Conservation (phyloP, 2,888 invertebrate genomes). For the Pocota personata region DNA sequence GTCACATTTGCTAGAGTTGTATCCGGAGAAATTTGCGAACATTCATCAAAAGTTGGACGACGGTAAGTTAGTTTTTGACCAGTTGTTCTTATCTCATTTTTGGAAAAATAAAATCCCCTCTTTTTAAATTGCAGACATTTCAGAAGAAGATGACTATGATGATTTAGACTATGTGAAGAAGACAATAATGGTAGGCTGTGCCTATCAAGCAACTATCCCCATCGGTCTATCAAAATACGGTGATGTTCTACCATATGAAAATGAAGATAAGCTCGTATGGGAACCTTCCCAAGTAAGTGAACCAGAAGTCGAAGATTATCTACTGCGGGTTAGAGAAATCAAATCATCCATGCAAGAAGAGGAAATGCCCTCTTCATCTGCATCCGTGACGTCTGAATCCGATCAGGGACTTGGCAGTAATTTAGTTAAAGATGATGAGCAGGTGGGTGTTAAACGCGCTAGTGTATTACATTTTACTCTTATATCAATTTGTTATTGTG, state of each 20-base stretch:
- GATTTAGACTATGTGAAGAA: conserved; percentile 79
- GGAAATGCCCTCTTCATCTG: conserved; percentile 42
- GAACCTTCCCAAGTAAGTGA: conserved; percentile 91
- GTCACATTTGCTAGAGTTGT: conserved; percentile 85
- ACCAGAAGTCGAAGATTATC: conserved; percentile 90
- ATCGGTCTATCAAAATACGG: conserved; percentile 96
- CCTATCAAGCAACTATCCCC: conserved; percentile 96
- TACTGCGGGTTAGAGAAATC: conserved; percentile 83
- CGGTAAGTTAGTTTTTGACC: conserved; percentile 85
- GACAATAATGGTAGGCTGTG: conserved; percentile 97
- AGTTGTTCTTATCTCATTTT: background rate
- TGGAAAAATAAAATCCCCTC: background rate
- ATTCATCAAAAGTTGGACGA: conserved; percentile 84
- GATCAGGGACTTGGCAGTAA: conserved; percentile 56
- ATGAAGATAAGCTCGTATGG: conserved; percentile 97
- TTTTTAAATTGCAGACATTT: conserved; percentile 22
- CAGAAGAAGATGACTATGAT: conserved; percentile 75
- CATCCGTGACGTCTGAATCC: conserved; percentile 48
- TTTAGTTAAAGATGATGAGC: conserved; percentile 88
- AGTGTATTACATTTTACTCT: no score
- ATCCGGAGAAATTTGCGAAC: conserved; percentile 79
- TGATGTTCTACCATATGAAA: conserved; percentile 96
- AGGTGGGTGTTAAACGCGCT: conserved; percentile 80
- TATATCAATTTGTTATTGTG: background rate
- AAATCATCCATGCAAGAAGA: conserved; percentile 73